phyloP scores from a whole-genome alignment of 2,797 vertebrate species.

The Lepidocolaptes lacrymiger region DNA sequence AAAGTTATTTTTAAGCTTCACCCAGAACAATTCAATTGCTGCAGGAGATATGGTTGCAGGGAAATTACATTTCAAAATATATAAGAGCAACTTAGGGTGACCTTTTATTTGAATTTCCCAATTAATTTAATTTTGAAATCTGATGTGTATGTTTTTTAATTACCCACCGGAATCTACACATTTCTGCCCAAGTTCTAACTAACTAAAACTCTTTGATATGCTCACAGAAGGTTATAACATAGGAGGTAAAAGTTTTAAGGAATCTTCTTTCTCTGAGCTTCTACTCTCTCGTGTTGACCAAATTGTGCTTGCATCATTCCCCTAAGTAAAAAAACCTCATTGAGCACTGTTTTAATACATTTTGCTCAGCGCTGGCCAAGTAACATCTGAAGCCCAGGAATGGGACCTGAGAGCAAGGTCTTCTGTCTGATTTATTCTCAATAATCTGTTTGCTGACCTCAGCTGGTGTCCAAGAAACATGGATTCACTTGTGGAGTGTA shows the following conservation, averaged over 20 bases:
- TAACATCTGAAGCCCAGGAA: neutral
- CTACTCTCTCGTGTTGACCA: neutral
- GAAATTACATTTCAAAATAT: neutral
- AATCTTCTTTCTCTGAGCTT: neutral
- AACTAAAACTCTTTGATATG: neutral
- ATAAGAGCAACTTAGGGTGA: neutral
- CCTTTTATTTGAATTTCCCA: neutral
- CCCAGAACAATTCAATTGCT: neutral
- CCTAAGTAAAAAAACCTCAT: neutral
- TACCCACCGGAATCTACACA: neutral
- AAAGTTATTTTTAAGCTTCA: neutral
- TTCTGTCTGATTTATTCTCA: neutral
- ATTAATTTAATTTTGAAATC: neutral
- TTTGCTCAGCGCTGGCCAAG: neutral
- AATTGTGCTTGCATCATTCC: neutral
- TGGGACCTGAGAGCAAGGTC: neutral
- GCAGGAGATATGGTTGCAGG: neutral
- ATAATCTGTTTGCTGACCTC: neutral
- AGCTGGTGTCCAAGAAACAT: neutral
- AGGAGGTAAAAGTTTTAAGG: neutral
- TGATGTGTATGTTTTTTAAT: neutral
- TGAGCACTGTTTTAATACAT: neutral
- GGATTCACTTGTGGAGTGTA: neutral
- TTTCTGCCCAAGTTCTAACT: neutral
- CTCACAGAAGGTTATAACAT: neutral